Base-by-base conservation (phyloP, 2,888 invertebrate genomes). In the Dicyrtoma fusca region DNA sequence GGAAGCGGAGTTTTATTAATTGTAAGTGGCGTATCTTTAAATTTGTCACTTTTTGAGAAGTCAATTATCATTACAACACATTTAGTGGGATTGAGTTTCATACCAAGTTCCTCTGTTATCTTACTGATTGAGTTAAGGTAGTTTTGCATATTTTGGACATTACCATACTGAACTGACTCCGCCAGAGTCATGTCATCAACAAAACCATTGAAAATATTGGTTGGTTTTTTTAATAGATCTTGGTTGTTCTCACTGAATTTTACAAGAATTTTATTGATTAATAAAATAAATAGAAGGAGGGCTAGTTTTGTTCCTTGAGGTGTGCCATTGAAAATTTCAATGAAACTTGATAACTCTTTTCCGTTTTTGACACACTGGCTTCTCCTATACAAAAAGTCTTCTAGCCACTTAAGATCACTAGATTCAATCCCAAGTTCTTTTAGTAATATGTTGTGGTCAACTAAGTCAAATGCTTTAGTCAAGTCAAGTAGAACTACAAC, bases 271-370 rank as follows among this genome's bases (percentile, higher is more conserved):
- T 3, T 26, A 59, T 59, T 26, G 1, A 26, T 59, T 26, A 59
- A 26, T 23, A 34, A 3, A 6, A 59, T 25, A 59, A 59, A 59
- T 14, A 59, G n/a, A 25, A 59, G 19, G 10, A 23, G 55, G 23
- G 55, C 55, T 19, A 55, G 10, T 19, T 55, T 55, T 17, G 55
- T 55, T 19, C 55, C 55, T 55, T 55, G 3, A 55, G 55, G 55
- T 1, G 55, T 55, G 4, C 55, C 55, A 55, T 19, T 55, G 3
- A 6, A 21, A 19, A 19, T 55, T 1, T 55, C 13, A 21, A 17
- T 1, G 13, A 55, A 34, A 8, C 19, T 19, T 21, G 55, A 55
- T 19, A 55, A 17, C 19, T 17, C 1, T 10, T 19, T 55, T 17
- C 19, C 10, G 1, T 19, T 19, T 19, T 19, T 55, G 21, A 23